phyloP scores from a whole-genome alignment of 2,888 invertebrate species.

The Ecliptopera silaceata region DNA sequence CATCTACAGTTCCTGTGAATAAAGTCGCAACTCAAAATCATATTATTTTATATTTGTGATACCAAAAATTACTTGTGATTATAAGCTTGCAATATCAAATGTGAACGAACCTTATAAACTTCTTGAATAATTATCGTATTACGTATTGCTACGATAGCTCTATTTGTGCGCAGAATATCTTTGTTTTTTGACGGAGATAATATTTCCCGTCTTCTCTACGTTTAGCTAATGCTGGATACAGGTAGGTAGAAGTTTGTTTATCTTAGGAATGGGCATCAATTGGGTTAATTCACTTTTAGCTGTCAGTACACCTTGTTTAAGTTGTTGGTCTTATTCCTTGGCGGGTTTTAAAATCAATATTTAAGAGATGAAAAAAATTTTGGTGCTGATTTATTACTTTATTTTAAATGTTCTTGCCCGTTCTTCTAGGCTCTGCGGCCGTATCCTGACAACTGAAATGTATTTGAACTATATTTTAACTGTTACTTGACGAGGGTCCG shows the following conservation, averaged over 20 bases:
- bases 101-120: slow-evolving; percentile 38
- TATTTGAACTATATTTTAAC: too few relatives aligned
- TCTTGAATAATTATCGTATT: slow-evolving; percentile 73
- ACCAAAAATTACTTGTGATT: too few relatives aligned
- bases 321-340: not conserved
- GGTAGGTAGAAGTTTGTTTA: slow-evolving; percentile 5
- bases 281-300: not conserved
- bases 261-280: not conserved
- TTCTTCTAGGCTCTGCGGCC: too few relatives aligned
- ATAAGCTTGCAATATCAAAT: not conserved
- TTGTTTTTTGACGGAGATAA: slow-evolving; percentile 28
- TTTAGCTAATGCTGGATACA: slow-evolving; percentile 13
- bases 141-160: slow-evolving; percentile 66
- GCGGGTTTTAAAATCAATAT: too few relatives aligned
- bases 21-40: too few relatives aligned
- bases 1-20: too few relatives aligned
- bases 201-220: slow-evolving; percentile 8
- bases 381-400: too few relatives aligned
- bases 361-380: too few relatives aligned
- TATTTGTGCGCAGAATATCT: slow-evolving; percentile 51
- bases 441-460: too few relatives aligned
- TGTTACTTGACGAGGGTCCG: too few relatives aligned
- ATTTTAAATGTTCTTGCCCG: too few relatives aligned
- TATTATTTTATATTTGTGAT: too few relatives aligned
- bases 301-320: not conserved